Evolutionary conservation across 30 jellyfish, hydroid and myxozoan species (phyloP).

Genomic region (Calvadosia cruxmelitensis): DNA sequence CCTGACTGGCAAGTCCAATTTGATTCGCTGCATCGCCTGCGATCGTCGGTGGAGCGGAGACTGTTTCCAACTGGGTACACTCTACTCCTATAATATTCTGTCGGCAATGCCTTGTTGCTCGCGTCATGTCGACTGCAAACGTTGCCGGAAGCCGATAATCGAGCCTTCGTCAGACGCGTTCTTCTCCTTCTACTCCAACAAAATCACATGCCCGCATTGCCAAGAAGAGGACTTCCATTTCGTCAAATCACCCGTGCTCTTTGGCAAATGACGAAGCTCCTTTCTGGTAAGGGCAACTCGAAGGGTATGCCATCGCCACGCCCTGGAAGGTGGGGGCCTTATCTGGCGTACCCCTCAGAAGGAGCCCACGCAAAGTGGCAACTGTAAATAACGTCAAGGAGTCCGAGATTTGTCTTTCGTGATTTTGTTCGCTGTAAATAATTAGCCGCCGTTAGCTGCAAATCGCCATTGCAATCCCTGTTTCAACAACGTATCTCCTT

Average conservation of each 20-base stretch:
- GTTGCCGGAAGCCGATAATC: conserved; percentile 17
- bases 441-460: no score
- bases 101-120: conserved; percentile 39
- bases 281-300: no score
- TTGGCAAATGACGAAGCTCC: no score
- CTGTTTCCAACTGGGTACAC: conserved; percentile 29
- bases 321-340: no score
- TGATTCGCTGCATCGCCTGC: conserved; percentile 12
- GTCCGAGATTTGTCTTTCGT: no score
- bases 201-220: conserved; percentile 22
- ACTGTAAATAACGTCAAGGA: no score
- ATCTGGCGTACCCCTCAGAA: no score
- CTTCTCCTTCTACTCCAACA: conserved; percentile 14
- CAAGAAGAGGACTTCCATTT: conserved; percentile 25
- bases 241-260: conserved; percentile 14
- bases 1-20: conserved; percentile 20
- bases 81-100: conserved; percentile 20
- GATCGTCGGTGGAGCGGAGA: conserved; percentile 23
- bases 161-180: conserved; percentile 1
- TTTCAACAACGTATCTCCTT: no score
- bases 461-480: no score
- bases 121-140: conserved; percentile 9
- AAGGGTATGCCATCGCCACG: no score
- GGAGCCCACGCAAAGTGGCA: no score
- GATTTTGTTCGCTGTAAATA: no score